Percentiles rank a stretch among this genome's conserved stretches.
Conservation (phyloP, 2,113 vertebrate species). For the Tylochromis polylepis region DNA sequence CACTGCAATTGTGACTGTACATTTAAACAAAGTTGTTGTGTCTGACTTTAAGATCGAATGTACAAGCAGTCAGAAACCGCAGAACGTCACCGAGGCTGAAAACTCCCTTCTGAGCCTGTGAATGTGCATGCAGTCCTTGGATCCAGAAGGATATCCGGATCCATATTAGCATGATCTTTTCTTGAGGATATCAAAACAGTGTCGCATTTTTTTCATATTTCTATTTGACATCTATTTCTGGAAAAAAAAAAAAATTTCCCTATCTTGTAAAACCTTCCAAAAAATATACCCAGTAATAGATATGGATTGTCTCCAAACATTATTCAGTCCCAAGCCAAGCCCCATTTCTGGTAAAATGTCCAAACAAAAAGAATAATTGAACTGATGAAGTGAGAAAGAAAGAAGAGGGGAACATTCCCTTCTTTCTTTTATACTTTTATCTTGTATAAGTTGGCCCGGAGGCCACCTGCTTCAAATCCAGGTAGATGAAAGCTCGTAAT, state of each 20-base stretch:
- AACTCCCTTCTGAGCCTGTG: neutral
- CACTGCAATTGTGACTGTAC: neutral
- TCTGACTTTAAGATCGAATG: neutral
- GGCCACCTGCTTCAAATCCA: conserved; percentile 8
- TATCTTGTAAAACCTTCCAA: neutral
- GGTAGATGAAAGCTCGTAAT: conserved; percentile 35
- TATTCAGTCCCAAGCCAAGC: neutral
- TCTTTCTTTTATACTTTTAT: neutral
- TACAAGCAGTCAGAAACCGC: neutral
- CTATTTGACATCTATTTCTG: neutral
- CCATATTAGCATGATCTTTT: neutral
- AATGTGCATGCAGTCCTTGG: neutral
- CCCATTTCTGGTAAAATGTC: neutral
- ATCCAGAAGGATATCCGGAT: neutral
- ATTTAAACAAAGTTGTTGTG: neutral
- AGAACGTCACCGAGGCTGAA: neutral
- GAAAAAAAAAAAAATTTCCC: neutral
- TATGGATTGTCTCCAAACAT: neutral
- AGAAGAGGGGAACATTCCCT: neutral
- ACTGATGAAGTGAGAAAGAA: neutral
- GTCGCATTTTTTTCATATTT: neutral
- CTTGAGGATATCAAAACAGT: neutral
- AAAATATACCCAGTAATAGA: neutral
- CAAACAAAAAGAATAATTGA: neutral
- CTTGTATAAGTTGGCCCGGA: neutral